phyloP scores from a whole-genome alignment of 2,797 vertebrate species.

The Tadarida brasiliensis region DNA sequence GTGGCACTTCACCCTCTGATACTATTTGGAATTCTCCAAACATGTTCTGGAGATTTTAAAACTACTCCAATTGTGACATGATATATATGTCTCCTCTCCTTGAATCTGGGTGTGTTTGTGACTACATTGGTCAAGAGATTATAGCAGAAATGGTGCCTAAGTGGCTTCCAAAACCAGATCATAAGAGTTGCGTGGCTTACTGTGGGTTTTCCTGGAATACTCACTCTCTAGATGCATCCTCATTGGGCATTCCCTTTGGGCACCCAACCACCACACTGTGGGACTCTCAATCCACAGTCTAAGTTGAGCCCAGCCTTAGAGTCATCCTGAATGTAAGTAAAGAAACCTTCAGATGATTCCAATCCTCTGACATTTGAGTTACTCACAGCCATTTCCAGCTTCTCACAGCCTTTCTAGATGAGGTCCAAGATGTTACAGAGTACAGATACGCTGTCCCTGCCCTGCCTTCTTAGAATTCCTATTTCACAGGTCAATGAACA shows the following conservation, averaged over 20 bases:
- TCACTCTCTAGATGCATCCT: neutral
- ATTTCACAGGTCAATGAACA: neutral
- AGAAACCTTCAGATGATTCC: neutral
- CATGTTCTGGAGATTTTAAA: neutral
- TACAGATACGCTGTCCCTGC: neutral
- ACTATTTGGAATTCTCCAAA: slow-evolving; percentile 37
- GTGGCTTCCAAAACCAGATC: neutral
- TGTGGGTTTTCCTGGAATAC: neutral
- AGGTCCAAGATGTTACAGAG: neutral
- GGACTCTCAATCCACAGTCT: neutral
- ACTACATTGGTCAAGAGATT: neutral
- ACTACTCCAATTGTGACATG: neutral
- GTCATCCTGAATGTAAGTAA: neutral
- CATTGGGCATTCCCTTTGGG: neutral
- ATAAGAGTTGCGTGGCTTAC: neutral
- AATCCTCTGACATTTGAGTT: neutral
- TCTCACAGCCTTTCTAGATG: neutral
- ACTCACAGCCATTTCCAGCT: neutral
- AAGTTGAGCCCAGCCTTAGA: neutral
- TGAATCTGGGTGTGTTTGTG: neutral
- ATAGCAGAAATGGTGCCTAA: neutral
- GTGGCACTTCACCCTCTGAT: neutral
- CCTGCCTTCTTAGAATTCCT: neutral
- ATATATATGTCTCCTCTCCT: neutral
- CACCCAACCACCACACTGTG: neutral